phyloP scores from a whole-genome alignment of 2,888 invertebrate genomes.

The Eledona agricola region DNA sequence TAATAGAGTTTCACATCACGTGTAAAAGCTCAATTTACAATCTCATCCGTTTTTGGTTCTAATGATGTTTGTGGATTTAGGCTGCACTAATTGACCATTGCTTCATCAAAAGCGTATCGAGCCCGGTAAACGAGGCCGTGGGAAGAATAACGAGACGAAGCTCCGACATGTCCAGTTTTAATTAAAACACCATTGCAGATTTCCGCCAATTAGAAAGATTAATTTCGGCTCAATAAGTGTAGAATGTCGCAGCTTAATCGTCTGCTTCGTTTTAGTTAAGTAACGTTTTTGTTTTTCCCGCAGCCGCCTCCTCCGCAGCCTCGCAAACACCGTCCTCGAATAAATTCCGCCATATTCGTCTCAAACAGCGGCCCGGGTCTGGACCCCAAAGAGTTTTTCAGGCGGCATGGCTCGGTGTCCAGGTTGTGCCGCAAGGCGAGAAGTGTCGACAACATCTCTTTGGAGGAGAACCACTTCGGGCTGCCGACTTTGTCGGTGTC shows the following conservation, averaged over 20 bases:
- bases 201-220: no score
- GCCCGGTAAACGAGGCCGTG: no score
- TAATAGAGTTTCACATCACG: no score
- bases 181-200: no score
- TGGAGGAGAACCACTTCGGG: slow-evolving; percentile 72
- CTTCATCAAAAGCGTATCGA: no score
- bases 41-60: no score
- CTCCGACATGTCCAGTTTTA: no score
- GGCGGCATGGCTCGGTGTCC: slow-evolving; percentile 82
- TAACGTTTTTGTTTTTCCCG: slow-evolving; percentile 1
- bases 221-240: no score
- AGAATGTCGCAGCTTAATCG: neutral
- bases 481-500: slow-evolving; percentile 81
- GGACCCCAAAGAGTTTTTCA: slow-evolving; percentile 81
- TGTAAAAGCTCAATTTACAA: no score
- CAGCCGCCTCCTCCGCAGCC: slow-evolving; percentile 40
- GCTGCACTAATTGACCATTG: no score
- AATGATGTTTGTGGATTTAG: no score
- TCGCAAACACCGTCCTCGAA: slow-evolving; percentile 74
- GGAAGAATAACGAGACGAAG: no score
- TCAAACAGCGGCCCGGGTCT: slow-evolving; percentile 79
- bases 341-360: slow-evolving; percentile 87
- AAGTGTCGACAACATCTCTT: slow-evolving; percentile 74
- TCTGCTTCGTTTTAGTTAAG: slow-evolving; percentile 1
- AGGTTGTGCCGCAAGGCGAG: slow-evolving; percentile 82